Evolutionary conservation across 2,888 invertebrate genomes (phyloP).

Genomic region (Corbicula japonica): DNA sequence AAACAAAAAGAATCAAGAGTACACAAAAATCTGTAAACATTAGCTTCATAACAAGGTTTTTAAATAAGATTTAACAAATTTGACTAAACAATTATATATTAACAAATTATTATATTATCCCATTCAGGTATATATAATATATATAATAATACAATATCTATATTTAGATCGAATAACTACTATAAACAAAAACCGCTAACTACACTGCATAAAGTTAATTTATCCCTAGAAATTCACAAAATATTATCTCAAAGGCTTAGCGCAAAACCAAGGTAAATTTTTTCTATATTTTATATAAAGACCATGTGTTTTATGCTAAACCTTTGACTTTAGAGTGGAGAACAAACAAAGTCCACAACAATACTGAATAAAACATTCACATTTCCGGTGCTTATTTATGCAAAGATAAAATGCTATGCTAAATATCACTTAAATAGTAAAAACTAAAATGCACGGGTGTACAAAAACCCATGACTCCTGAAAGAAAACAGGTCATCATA

Average conservation of each 20-base stretch:
- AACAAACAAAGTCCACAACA: constrained; percentile 54
- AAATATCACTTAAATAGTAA: constrained; percentile 32
- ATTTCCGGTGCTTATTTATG: constrained; percentile 40
- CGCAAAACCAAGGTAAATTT: no score
- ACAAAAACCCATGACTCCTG: constrained; percentile 22
- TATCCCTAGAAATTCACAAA: constrained; percentile 35
- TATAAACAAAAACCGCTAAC: constrained; percentile 45
- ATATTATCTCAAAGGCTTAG: no score
- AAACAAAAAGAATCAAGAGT: constrained; percentile 48
- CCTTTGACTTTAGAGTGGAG: constrained; percentile 56
- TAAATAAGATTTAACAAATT: constrained; percentile 78
- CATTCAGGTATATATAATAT: constrained; percentile 68
- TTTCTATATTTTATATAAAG: no score
- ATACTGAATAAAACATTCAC: constrained; percentile 47
- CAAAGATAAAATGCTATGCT: constrained; percentile 55
- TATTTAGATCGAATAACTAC: constrained; percentile 58
- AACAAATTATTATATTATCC: constrained; percentile 68
- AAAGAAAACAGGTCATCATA: constrained; percentile 33
- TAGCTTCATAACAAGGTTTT: constrained; percentile 73
- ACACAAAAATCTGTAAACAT: constrained; percentile 54
- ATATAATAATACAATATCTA: constrained; percentile 75
- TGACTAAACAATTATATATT: constrained; percentile 75
- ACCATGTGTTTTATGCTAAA: no score
- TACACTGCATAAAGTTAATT: constrained; percentile 51
- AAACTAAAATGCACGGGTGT: constrained; percentile 22